Conservation (phyloP, 1,140 invertebrate genomes). For the Megalonaias nervosa region DNA sequence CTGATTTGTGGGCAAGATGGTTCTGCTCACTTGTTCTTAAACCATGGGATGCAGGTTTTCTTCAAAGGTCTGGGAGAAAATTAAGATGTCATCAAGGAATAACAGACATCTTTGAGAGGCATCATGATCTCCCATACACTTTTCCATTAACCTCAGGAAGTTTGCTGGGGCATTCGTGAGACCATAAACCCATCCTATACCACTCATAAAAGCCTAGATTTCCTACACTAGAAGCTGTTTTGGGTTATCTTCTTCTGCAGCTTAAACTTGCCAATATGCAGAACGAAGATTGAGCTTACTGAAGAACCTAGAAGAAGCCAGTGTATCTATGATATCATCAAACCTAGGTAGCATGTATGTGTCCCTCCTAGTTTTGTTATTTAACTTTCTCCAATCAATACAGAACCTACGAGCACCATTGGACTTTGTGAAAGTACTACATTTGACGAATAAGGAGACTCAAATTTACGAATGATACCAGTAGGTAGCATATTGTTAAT, state of each 20-base stretch:
- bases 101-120: slow-evolving; percentile 34
- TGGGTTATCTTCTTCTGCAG: slow-evolving; percentile 53
- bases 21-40: slow-evolving; percentile 20
- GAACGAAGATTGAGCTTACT: no score
- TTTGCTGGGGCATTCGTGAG: slow-evolving; percentile 45
- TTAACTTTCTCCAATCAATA: neutral
- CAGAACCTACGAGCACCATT: slow-evolving; percentile 13
- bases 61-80: slow-evolving; percentile 26
- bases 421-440: slow-evolving; percentile 2
- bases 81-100: slow-evolving; percentile 49
- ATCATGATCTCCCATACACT: slow-evolving; percentile 33
- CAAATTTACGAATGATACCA: slow-evolving; percentile 6
- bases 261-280: slow-evolving; percentile 61
- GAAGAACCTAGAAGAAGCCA: no score
- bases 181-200: slow-evolving; percentile 44
- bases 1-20: slow-evolving; percentile 22
- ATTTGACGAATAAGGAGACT: slow-evolving; percentile 11
- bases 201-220: slow-evolving; percentile 46
- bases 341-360: slow-evolving; percentile 4
- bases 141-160: slow-evolving; percentile 55
- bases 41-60: no score
- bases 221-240: slow-evolving; percentile 42
- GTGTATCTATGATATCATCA: slow-evolving; percentile 9
- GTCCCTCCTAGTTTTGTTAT: neutral
- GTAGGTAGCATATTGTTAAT: slow-evolving; percentile 12